phyloP scores from a whole-genome alignment of 1,140 invertebrate genomes.

The Sycobia sp. region DNA sequence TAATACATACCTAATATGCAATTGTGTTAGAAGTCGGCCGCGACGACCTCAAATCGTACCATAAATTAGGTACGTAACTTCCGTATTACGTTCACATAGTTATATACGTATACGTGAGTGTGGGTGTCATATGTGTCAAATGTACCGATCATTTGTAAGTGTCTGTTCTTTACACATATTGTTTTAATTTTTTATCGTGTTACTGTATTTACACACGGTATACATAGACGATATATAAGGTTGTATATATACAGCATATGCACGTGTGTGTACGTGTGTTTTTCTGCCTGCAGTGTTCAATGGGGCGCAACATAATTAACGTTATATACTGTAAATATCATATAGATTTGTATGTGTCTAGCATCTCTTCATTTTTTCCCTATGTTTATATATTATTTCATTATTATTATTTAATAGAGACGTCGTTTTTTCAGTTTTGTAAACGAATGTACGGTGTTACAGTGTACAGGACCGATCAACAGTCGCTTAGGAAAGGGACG shows the following conservation, averaged over 20 bases:
- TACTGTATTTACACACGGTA: constrained; percentile 30
- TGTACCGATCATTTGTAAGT: neutral
- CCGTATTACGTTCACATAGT: constrained; percentile 22
- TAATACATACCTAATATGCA: constrained; percentile 62
- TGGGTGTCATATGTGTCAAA: neutral
- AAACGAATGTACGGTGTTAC: constrained; percentile 34
- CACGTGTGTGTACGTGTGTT: constrained; percentile 23
- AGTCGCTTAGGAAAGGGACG: constrained; percentile 37
- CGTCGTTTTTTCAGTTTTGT: constrained; percentile 37
- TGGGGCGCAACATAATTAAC: constrained; percentile 49
- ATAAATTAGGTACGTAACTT: constrained; percentile 33
- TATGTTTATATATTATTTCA: constrained; percentile 50
- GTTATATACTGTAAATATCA: constrained; percentile 53
- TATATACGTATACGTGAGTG: neutral
- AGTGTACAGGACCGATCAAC: constrained; percentile 36
- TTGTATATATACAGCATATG: constrained; percentile 25
- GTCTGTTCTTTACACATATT: constrained; percentile 23
- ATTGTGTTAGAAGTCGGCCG: constrained; percentile 56
- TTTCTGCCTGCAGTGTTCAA: constrained; percentile 31
- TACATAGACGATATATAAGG: constrained; percentile 34
- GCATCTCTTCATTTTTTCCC: constrained; percentile 41
- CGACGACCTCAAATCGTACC: constrained; percentile 44
- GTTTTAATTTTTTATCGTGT: constrained; percentile 20
- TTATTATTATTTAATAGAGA: constrained; percentile 49
- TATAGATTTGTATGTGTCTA: constrained; percentile 49